These are phyloP conservation scores for Zygaena filipendulae DNA, from an alignment of 2,888 invertebrate genomes.

Conservation along the genomic window DNA sequence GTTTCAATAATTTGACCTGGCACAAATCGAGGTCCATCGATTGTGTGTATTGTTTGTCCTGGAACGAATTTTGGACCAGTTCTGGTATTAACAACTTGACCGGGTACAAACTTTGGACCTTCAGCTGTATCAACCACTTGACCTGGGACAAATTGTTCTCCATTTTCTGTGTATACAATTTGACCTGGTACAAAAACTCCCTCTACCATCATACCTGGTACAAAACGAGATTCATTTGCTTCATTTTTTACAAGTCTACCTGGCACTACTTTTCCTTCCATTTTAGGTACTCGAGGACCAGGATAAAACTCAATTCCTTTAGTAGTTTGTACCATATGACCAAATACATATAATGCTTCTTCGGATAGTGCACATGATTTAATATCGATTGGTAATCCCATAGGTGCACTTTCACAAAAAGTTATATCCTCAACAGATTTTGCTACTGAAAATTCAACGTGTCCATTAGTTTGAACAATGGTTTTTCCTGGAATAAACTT, in stretches of 20 bases:
- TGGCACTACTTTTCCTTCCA: constrained; percentile 71
- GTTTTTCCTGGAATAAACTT: constrained; percentile 73
- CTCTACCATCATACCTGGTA: constrained; percentile 75
- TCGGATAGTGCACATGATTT: constrained; percentile 61
- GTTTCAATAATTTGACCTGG: constrained; percentile 82
- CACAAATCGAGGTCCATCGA: constrained; percentile 79
- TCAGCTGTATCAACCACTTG: constrained; percentile 77
- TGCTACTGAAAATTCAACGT: constrained; percentile 69
- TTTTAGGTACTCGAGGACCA: constrained; percentile 56
- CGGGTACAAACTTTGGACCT: constrained; percentile 80
- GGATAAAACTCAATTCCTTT: constrained; percentile 76
- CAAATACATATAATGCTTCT: constrained; percentile 68
- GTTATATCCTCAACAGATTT: constrained; percentile 67
- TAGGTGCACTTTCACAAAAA: constrained; percentile 62
- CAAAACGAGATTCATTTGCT: constrained; percentile 71
- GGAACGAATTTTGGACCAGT: constrained; percentile 73
- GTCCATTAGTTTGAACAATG: constrained; percentile 53
- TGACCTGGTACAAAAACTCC: constrained; percentile 77
- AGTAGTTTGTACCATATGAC: constrained; percentile 73
- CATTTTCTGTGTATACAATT: constrained; percentile 74
- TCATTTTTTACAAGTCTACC: constrained; percentile 72
- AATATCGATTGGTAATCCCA: constrained; percentile 69
- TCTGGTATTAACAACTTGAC: constrained; percentile 78
- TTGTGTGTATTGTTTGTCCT: constrained; percentile 78
- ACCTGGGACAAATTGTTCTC: constrained; percentile 77